phyloP scores from a whole-genome alignment of 2,888 invertebrate species.

The Drosophila rellima region DNA sequence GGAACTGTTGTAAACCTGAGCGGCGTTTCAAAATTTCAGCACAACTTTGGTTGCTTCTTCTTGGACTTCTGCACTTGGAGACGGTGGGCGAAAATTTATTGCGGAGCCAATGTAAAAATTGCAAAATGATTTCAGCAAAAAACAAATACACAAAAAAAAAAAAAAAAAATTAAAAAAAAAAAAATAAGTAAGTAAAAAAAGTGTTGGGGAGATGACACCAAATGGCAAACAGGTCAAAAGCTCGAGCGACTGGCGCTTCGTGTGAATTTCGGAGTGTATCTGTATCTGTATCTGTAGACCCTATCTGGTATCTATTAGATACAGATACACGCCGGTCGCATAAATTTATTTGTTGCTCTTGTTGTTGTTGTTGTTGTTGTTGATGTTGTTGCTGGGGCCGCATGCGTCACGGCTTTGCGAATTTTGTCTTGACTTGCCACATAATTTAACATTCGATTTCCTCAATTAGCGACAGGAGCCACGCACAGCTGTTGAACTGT shows the following conservation, averaged over 20 bases:
- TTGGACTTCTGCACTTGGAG: background rate
- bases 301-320: conserved; percentile 50
- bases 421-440: conserved; percentile 49
- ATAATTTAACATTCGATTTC: conserved; percentile 81
- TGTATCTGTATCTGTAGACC: conserved; percentile 39
- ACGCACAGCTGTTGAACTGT: conserved; percentile 45
- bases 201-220: conserved; percentile 57
- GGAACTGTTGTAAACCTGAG: conserved; percentile 58
- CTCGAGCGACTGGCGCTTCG: conserved; percentile 36
- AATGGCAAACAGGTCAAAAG: conserved; percentile 47
- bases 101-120: conserved; percentile 62
- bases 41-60: conserved; percentile 26
- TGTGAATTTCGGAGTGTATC: conserved; percentile 51
- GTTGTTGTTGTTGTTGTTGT: conserved; percentile 6
- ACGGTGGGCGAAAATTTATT: conserved; percentile 57
- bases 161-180: conserved; percentile 1
- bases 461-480: conserved; percentile 78
- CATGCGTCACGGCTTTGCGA: conserved; percentile 62
- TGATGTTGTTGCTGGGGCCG: conserved; percentile 21
- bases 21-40: conserved; percentile 59
- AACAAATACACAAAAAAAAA: conserved; percentile 1
- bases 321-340: conserved; percentile 55
- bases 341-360: conserved; percentile 36
- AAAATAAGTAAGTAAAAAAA: conserved; percentile 32
- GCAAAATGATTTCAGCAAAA: conserved; percentile 55